Evolutionary conservation across 2,888 invertebrate species (phyloP).

Genomic region (Xanthia icteritia): DNA sequence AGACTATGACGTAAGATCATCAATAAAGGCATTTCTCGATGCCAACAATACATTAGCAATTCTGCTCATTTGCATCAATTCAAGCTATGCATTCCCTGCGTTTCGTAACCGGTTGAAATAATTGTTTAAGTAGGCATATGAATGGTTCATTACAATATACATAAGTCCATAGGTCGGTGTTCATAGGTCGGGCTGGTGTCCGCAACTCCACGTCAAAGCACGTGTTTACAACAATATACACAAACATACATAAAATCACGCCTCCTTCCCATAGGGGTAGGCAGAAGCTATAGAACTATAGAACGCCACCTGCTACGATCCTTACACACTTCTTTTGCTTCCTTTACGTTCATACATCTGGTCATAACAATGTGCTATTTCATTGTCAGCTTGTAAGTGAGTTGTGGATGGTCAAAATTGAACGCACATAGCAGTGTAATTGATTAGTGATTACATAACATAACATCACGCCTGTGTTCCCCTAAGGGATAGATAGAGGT

Average conservation of each 20-base stretch:
- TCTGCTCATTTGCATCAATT: neutral
- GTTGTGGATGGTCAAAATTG: neutral
- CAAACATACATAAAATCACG: too few relatives aligned
- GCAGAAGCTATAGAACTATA: too few relatives aligned
- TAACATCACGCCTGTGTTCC: neutral
- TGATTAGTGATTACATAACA: neutral
- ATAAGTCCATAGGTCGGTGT: too few relatives aligned
- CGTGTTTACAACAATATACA: too few relatives aligned
- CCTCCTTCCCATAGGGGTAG: too few relatives aligned
- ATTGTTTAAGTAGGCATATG: neutral
- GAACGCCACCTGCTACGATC: too few relatives aligned
- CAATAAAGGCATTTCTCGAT: neutral
- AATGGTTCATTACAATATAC: neutral
- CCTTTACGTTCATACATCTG: neutral
- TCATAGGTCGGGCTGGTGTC: too few relatives aligned
- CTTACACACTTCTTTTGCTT: neutral
- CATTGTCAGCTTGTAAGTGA: neutral
- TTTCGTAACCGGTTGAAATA: neutral
- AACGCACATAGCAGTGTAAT: neutral
- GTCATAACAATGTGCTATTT: neutral
- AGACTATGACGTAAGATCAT: constrained; percentile 17
- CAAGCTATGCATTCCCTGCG: neutral
- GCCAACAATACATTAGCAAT: neutral
- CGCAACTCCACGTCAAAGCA: too few relatives aligned
- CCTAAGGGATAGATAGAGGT: too few relatives aligned